Evolutionary conservation across 2,888 invertebrate species (phyloP).

Genomic region (Callimorpha dominula): DNA sequence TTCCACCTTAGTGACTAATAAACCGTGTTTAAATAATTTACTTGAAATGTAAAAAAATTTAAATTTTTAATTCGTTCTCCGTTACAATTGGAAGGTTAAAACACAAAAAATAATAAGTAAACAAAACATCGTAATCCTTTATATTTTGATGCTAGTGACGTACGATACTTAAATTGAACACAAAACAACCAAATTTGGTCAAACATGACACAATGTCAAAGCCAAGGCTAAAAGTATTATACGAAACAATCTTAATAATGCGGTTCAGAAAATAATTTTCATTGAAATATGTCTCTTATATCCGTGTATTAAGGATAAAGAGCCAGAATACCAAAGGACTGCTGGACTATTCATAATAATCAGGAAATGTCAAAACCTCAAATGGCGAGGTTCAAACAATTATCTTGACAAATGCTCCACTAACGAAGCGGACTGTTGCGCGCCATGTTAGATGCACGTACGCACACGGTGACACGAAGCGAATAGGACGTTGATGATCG

Average conservation of each 20-base stretch:
- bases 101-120: constrained; percentile 21
- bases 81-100: constrained; percentile 30
- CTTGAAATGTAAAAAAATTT: too few species aligned
- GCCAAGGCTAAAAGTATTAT: constrained; percentile 65
- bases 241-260: constrained; percentile 38
- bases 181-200: constrained; percentile 65
- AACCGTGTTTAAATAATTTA: constrained; percentile 6
- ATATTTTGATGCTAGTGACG: constrained; percentile 23
- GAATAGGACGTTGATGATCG: constrained; percentile 77
- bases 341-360: constrained; percentile 64
- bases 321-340: constrained; percentile 28
- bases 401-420: constrained; percentile 82
- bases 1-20: not conserved
- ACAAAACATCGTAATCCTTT: constrained; percentile 19
- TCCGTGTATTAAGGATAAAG: constrained; percentile 27
- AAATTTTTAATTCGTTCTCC: constrained; percentile 22
- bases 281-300: constrained; percentile 18
- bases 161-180: constrained; percentile 44
- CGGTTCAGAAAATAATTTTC: constrained; percentile 38
- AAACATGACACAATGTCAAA: constrained; percentile 71
- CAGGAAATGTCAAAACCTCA: constrained; percentile 74
- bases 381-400: constrained; percentile 75
- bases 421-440: constrained; percentile 74
- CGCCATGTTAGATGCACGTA: constrained; percentile 68
- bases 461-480: constrained; percentile 67